Conservation (phyloP, 2,888 invertebrate genomes). For the Diabrotica balteata region DNA sequence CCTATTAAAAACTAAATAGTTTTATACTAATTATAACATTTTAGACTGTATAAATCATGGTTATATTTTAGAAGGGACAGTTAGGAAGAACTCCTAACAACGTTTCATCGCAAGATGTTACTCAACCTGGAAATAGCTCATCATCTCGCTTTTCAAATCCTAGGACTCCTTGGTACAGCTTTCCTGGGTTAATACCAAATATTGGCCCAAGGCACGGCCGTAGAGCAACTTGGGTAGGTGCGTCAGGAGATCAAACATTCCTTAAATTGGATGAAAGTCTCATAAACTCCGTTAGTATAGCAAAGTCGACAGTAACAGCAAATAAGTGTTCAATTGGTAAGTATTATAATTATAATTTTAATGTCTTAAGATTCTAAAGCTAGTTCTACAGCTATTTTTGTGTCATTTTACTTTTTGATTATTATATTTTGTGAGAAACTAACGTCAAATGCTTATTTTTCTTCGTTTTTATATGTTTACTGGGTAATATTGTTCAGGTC, state of each 20-base stretch:
- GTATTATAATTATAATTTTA: conserved; percentile 39
- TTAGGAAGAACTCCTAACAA: conserved; percentile 64
- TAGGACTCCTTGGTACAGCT: conserved; percentile 71
- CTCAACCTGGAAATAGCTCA: conserved; percentile 56
- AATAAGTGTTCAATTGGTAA: conserved; percentile 84
- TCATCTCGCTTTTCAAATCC: conserved; percentile 53
- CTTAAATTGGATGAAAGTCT: conserved; percentile 90
- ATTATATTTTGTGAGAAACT: no score
- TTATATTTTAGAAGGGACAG: conserved; percentile 66
- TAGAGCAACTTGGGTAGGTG: conserved; percentile 91
- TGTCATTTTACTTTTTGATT: no score
- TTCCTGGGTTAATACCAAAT: conserved; percentile 78
- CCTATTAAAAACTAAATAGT: no score
- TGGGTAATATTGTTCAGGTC: no score
- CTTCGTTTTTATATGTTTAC: no score
- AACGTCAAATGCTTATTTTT: no score
- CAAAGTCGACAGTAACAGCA: conserved; percentile 88
- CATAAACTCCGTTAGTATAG: conserved; percentile 89
- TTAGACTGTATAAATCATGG: background rate
- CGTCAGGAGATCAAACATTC: conserved; percentile 96
- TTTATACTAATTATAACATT: no score
- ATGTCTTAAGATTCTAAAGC: no score
- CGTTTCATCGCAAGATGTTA: conserved; percentile 50
- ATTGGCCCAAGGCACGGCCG: conserved; percentile 87
- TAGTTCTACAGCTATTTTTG: no score